phyloP scores from a whole-genome alignment of 2,888 invertebrate genomes.

The Drosophila antonietae region DNA sequence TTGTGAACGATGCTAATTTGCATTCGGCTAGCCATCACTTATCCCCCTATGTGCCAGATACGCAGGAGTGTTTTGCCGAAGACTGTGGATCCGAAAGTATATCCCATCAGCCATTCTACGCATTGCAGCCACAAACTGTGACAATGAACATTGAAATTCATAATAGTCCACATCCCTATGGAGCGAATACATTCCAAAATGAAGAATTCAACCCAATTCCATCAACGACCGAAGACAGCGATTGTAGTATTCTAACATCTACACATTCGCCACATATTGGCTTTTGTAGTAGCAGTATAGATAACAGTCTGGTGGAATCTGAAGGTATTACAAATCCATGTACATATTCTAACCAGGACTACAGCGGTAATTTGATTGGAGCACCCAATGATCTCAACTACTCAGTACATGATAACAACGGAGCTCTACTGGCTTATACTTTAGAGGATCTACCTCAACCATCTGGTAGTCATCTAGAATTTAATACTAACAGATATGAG shows the following conservation, averaged over 20 bases:
- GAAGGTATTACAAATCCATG: slow-evolving; percentile 60
- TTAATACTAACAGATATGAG: slow-evolving; percentile 79
- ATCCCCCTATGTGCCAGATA: slow-evolving; percentile 58
- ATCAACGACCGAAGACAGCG: slow-evolving; percentile 75
- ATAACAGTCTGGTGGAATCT: slow-evolving; percentile 60
- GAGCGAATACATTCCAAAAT: slow-evolving; percentile 74
- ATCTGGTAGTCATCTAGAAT: slow-evolving; percentile 82
- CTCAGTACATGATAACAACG: slow-evolving; percentile 75
- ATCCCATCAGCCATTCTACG: slow-evolving; percentile 47
- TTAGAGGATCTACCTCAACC: slow-evolving; percentile 80
- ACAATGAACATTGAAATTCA: slow-evolving; percentile 83
- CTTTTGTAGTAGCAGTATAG: slow-evolving; percentile 52
- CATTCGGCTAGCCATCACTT: slow-evolving; percentile 82
- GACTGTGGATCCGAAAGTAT: slow-evolving; percentile 59
- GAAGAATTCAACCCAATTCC: slow-evolving; percentile 75
- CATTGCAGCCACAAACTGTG: slow-evolving; percentile 73
- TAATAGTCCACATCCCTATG: slow-evolving; percentile 67
- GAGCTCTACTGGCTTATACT: slow-evolving; percentile 76
- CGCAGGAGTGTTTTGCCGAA: slow-evolving; percentile 63
- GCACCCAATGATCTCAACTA: slow-evolving; percentile 79
- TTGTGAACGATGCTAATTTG: slow-evolving; percentile 83
- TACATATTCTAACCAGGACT: slow-evolving; percentile 60
- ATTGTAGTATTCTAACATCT: slow-evolving; percentile 74
- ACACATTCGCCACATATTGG: slow-evolving; percentile 73
- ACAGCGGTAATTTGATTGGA: slow-evolving; percentile 62